phyloP scores from a whole-genome alignment of 2,797 vertebrate genomes.

The Sebastes hubbsi region DNA sequence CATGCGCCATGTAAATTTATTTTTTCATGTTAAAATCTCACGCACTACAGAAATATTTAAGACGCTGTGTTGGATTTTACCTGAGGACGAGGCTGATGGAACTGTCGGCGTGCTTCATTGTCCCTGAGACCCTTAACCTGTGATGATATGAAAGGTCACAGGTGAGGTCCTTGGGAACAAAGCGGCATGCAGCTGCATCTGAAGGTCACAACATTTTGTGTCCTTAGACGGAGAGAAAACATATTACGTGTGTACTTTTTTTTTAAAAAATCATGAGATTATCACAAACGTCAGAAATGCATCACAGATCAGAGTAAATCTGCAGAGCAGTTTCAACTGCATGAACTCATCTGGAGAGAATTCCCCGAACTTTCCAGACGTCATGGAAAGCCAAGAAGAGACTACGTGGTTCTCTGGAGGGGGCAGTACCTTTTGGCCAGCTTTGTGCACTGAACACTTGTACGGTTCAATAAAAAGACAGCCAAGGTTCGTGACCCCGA shows the following conservation, averaged over 20 bases:
- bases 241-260: background rate
- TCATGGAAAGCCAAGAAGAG: constrained; percentile 23
- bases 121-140: constrained; percentile 99
- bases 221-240: background rate
- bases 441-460: constrained; percentile 67
- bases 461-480: constrained; percentile 67
- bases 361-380: constrained; percentile 24
- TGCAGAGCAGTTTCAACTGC: background rate
- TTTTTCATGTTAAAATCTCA: background rate
- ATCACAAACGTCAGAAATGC: background rate
- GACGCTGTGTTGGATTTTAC: background rate
- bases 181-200: constrained; percentile 72
- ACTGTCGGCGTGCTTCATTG: constrained; percentile 77
- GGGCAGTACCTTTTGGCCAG: constrained; percentile 71
- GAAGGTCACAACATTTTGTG: background rate
- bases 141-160: constrained; percentile 93
- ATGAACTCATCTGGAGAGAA: constrained; percentile 30
- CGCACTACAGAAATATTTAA: background rate
- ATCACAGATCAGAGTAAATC: background rate
- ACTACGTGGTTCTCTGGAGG: constrained; percentile 46
- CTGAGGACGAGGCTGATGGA: background rate
- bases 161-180: constrained; percentile 98
- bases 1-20: background rate
- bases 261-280: background rate
- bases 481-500: constrained; percentile 69